Conservation (phyloP, 2,797 vertebrate genomes). For the Microchirus variegatus region DNA sequence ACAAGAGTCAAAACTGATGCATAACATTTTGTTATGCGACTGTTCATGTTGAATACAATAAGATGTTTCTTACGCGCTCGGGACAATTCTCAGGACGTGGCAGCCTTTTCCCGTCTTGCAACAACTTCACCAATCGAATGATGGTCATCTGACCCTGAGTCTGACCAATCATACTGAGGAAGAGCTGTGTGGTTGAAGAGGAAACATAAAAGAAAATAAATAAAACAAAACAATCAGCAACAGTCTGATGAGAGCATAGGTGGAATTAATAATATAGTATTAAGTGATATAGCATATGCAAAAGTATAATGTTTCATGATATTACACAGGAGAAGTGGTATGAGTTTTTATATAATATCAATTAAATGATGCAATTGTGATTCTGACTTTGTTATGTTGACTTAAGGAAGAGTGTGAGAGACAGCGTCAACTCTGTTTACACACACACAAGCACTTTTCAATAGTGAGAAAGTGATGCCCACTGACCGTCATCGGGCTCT, state of each 20-base stretch:
- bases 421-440: too few relatives aligned
- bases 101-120: constrained; percentile 89
- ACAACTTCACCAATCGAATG: constrained; percentile 85
- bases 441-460: too few relatives aligned
- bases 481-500: constrained; percentile 92
- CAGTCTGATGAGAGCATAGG: neutral
- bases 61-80: constrained; percentile 77
- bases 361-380: too few relatives aligned
- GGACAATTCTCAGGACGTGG: constrained; percentile 86
- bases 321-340: too few relatives aligned
- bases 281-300: too few relatives aligned
- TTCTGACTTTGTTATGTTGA: too few relatives aligned
- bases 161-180: constrained; percentile 89
- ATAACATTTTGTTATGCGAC: too few relatives aligned
- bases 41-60: neutral
- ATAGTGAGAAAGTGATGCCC: neutral
- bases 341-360: too few relatives aligned
- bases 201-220: neutral
- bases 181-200: constrained; percentile 79
- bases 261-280: too few relatives aligned
- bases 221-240: neutral
- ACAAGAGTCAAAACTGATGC: too few relatives aligned
- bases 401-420: too few relatives aligned
- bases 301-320: too few relatives aligned
- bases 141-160: constrained; percentile 96